Conservation (phyloP, 92 coral and sea anemone species). For the Parazoanthus darwini region DNA sequence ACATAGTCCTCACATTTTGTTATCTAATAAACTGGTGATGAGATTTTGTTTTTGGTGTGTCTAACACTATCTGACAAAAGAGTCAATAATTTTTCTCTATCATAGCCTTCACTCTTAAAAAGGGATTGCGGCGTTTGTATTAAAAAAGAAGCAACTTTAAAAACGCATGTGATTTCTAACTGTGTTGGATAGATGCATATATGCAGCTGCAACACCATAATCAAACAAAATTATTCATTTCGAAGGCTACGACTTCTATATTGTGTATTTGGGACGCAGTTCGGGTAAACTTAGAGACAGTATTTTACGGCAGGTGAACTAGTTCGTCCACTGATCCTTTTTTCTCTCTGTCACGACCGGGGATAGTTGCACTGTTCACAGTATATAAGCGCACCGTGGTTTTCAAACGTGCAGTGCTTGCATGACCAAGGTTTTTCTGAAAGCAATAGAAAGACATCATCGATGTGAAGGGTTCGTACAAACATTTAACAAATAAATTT, state of each 20-base stretch:
- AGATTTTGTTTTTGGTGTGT: background rate
- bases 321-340: background rate
- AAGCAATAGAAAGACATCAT: conserved; percentile 19
- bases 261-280: background rate
- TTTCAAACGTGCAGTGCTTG: conserved; percentile 72
- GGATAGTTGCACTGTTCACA: conserved; percentile 78
- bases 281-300: background rate
- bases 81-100: background rate
- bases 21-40: background rate
- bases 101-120: background rate
- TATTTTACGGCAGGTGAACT: background rate
- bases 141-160: background rate
- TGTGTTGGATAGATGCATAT: background rate
- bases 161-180: background rate
- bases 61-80: background rate
- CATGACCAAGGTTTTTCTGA: conserved; percentile 78
- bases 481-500: too few species aligned
- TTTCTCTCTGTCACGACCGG: conserved; percentile 38
- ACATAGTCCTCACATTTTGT: background rate
- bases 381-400: conserved; percentile 76
- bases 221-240: background rate
- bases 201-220: background rate
- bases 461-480: too few species aligned
- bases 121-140: background rate
- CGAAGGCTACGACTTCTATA: background rate